Evolutionary conservation across 2,797 vertebrate species (phyloP).

Genomic region (Bradypus variegatus): DNA sequence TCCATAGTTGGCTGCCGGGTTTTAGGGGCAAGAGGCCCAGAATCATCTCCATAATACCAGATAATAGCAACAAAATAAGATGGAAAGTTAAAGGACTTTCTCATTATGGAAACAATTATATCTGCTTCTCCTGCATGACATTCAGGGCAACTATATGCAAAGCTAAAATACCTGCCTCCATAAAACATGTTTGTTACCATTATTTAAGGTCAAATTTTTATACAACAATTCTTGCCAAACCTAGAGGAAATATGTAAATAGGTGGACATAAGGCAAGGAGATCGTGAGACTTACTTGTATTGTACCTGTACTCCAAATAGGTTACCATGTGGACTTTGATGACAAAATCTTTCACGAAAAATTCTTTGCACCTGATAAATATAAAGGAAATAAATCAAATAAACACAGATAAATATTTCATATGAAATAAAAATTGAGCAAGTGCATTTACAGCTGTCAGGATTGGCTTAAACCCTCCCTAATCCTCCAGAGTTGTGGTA

Average conservation of each 20-base stretch:
- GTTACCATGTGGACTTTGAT: slow-evolving; percentile 70
- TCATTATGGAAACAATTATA: neutral
- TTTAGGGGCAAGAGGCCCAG: neutral
- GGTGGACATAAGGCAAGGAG: neutral
- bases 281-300: slow-evolving; percentile 80
- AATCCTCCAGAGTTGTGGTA: neutral
- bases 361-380: slow-evolving; percentile 79
- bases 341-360: slow-evolving; percentile 85
- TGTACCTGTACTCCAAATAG: slow-evolving; percentile 83
- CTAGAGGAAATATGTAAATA: neutral
- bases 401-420: slow-evolving; percentile 3
- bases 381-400: slow-evolving; percentile 30
- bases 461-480: neutral
- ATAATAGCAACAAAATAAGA: neutral
- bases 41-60: neutral
- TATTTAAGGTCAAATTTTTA: slow-evolving; percentile 9
- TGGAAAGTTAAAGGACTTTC: slow-evolving; percentile 16
- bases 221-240: neutral
- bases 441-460: neutral
- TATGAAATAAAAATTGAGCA: neutral
- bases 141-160: neutral
- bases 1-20: neutral
- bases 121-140: neutral
- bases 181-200: neutral
- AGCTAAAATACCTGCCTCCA: neutral